Base-by-base conservation (phyloP, 1,140 invertebrate genomes). In the Drosophila chauvacae region DNA sequence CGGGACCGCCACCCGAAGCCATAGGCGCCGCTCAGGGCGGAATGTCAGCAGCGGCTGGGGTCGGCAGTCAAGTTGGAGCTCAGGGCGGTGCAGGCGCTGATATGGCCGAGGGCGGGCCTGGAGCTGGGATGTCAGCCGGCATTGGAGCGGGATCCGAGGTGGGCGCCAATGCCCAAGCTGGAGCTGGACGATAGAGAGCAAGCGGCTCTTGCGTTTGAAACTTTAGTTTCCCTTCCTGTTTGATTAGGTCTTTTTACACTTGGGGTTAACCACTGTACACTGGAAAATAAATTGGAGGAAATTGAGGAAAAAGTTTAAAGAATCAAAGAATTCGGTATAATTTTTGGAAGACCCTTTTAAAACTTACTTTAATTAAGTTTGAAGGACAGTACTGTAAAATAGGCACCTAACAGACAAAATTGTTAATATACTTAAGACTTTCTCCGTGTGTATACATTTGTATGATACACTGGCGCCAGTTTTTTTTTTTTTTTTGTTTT, bases 1-100 rank as follows among this genome's bases (percentile, higher is more conserved):
- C 58, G 10, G 58, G 45, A 2, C 47, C 14, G 4, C 44, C 11
- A 30, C 26, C 48, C 9, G 66, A 81, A 7, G 59, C 58, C 7
- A 61, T 61, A 10, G 76, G 37, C 20, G 80, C 42, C 7, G 81
- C 79, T 1, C 75, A 87, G 20, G 63, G 59, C 9, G 83, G 63
- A 20, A n/a, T 80, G 7, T 51, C 28, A 1, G 23, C 59, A 28
- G 62, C 64, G 4, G 74, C 61, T 9, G 51, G 47, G 1, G 80
- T 50, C 11, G 69, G 50, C 4, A 64, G 37, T 5, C 61, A 69
- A 11, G 42, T 70, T 11, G 81, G 51, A 2, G 73, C 44, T 6
- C 45, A 64, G 3, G 77, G 72, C 7, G 51, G 45, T 6, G 81
- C 39, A 2, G 63, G 63, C 10, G 60, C 53, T 16, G 66, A 62